Percentiles rank a stretch among this genome's conserved stretches.
These are phyloP conservation scores for Manacus vitellinus DNA, from an alignment of 2,113 vertebrate genomes.

Conservation along the genomic window DNA sequence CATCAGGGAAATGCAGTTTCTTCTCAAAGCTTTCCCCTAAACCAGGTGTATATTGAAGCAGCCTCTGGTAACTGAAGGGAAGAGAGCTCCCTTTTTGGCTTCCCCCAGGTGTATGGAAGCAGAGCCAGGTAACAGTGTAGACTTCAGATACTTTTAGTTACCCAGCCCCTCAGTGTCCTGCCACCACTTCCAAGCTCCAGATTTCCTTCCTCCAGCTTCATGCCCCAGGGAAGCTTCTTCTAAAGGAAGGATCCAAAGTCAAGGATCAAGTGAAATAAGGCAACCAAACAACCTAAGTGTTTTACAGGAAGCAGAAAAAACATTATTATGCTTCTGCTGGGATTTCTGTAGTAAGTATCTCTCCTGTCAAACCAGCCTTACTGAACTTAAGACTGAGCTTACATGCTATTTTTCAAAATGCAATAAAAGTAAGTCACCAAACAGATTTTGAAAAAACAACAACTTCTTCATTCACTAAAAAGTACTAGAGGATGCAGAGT, in stretches of 20 bases:
- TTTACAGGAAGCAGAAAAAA: neutral
- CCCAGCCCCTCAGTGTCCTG: accelerated
- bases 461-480: neutral
- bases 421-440: neutral
- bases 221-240: neutral
- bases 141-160: neutral
- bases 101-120: neutral
- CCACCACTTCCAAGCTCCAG: neutral
- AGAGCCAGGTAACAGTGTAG: neutral
- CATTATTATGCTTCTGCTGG: neutral
- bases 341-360: neutral
- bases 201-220: neutral
- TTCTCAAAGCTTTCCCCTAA: neutral
- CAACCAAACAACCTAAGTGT: accelerated
- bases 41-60: neutral
- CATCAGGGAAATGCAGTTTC: neutral
- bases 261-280: neutral
- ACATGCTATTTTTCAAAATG: neutral
- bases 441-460: neutral
- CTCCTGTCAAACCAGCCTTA: neutral
- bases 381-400: neutral
- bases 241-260: neutral
- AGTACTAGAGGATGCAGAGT: neutral
- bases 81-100: neutral
- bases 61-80: neutral